Evolutionary conservation across 2,797 vertebrate species (phyloP), one percentile per base, ranked within the genome.

Genomic region (Phoxinus dragarum): DNA sequence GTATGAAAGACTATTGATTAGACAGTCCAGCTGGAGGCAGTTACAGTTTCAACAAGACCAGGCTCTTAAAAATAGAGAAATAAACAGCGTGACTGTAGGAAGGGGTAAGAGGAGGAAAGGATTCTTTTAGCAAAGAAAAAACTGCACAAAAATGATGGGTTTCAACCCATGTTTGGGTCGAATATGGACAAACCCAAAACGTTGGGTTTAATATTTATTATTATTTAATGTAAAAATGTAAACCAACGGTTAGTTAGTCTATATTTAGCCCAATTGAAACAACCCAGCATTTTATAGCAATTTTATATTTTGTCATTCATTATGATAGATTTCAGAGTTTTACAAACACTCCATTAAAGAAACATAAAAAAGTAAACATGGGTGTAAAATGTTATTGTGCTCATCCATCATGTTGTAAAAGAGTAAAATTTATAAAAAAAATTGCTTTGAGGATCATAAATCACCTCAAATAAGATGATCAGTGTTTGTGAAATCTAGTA

Each of bases 21-120:
- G 49, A 69, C 6, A 84, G 78, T 81, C 89, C 93, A 91, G 92
- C 91, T 91, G 93, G 88, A 85, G 87, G 84, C 86, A 73, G 67
- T 95, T 91, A 90, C n/a, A 84, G 90, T 92, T 94, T 93, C 76
- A 74, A 90, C 54, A 88, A 87, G 79, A 79, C 40, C 38, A 79
- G 86, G 21, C 14, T 42, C 38, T 81, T 34, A 71, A 89, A 90
- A 84, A 87, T 34, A 52, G 76, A 52, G 76, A 89, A 88, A 90
- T 90, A 91, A 89, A 92, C 72, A 27, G 40, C 86, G 92, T 88
- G 91, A 87, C 84, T 71, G 86, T 78, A 89, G 27, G n/a, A 74
- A 52, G 68, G 42, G 9, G 36, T 56, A 21, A 84, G 64, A 77
- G 47, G 69, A 81, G 44, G 1, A 71, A 86, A 84, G 11, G 0